These are phyloP conservation scores for Leptatherina wallacei DNA, from an alignment of 2,797 vertebrate species.

Conservation along the genomic window DNA sequence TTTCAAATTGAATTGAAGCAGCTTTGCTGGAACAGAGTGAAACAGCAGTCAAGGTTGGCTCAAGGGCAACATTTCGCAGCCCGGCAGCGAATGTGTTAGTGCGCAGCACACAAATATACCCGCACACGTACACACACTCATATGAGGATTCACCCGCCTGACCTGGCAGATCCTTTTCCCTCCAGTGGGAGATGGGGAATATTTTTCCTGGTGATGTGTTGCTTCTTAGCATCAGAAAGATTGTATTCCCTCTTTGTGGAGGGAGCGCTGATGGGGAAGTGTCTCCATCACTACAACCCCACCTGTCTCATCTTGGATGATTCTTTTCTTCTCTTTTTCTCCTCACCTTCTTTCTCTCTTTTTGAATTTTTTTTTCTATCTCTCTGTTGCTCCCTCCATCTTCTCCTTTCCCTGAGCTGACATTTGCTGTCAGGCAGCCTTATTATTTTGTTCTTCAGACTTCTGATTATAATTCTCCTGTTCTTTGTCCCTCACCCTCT, in stretches of 20 bases:
- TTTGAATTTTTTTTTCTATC: constrained; percentile 17
- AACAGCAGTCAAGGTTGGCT: constrained; percentile 77
- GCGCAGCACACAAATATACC: constrained; percentile 43
- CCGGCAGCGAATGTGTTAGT: constrained; percentile 53
- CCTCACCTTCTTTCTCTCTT: constrained; percentile 25
- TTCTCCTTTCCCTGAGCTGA: constrained; percentile 69
- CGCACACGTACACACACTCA: constrained; percentile 55
- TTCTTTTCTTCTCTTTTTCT: constrained; percentile 30
- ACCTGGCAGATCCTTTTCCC: constrained; percentile 65
- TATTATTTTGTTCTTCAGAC: constrained; percentile 81
- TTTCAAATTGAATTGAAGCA: constrained; percentile 69
- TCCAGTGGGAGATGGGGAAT: constrained; percentile 68
- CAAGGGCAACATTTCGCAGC: constrained; percentile 70
- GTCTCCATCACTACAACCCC: constrained; percentile 64
- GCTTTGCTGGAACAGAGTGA: constrained; percentile 53
- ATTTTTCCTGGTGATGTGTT: constrained; percentile 63
- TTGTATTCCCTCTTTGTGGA: constrained; percentile 59
- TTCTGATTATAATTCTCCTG: constrained; percentile 77
- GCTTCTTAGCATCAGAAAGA: constrained; percentile 65
- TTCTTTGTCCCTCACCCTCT: constrained; percentile 31
- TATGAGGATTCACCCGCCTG: constrained; percentile 76
- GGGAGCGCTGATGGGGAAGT: constrained; percentile 57
- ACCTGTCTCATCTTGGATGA: constrained; percentile 57
- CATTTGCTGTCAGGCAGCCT: constrained; percentile 81
- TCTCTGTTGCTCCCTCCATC: constrained; percentile 40